A percentile compares a stretch with the other conserved stretches of the same genome.
phyloP scores from a whole-genome alignment of 2,888 invertebrate species.

The Aphidoletes aphidimyza region DNA sequence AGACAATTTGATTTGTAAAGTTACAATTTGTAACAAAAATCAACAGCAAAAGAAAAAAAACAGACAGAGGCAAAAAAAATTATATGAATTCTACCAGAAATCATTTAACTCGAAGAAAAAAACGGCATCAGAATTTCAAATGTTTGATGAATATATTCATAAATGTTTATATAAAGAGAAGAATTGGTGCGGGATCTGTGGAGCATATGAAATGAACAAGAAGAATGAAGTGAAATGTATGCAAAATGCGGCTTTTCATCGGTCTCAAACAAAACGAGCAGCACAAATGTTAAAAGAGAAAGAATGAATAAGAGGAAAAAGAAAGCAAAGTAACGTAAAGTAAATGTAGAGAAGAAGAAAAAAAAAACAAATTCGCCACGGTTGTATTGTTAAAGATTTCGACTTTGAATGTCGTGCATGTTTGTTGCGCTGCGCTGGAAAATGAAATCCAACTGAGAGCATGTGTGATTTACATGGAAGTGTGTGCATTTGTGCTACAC shows the following conservation, averaged over 20 bases:
- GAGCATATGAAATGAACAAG: slow-evolving; percentile 17
- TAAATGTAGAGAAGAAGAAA: not conserved
- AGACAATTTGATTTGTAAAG: no score
- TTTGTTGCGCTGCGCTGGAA: not conserved
- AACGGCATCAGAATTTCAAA: not conserved
- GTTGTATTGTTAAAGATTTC: slow-evolving; percentile 31
- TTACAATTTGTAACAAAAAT: no score
- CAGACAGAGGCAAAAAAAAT: not conserved
- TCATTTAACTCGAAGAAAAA: not conserved
- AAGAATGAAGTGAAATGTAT: slow-evolving; percentile 50
- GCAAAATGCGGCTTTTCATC: slow-evolving; percentile 35
- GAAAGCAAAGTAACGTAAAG: not conserved
- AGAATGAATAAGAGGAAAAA: not conserved
- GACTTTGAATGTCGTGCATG: slow-evolving; percentile 8
- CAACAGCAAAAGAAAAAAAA: not conserved
- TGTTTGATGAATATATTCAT: slow-evolving; percentile 28
- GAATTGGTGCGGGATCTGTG: not conserved
- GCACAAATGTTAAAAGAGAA: not conserved
- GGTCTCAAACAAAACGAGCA: not conserved
- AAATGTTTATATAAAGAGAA: slow-evolving; percentile 5
- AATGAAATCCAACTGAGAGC: slow-evolving; percentile 2
- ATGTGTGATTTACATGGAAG: no score
- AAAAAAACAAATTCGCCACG: not conserved
- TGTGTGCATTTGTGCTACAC: slow-evolving; percentile 7
- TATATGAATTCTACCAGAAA: not conserved